Base-by-base conservation (phyloP, 2,888 invertebrate genomes). In the Xiphydria camelus region DNA sequence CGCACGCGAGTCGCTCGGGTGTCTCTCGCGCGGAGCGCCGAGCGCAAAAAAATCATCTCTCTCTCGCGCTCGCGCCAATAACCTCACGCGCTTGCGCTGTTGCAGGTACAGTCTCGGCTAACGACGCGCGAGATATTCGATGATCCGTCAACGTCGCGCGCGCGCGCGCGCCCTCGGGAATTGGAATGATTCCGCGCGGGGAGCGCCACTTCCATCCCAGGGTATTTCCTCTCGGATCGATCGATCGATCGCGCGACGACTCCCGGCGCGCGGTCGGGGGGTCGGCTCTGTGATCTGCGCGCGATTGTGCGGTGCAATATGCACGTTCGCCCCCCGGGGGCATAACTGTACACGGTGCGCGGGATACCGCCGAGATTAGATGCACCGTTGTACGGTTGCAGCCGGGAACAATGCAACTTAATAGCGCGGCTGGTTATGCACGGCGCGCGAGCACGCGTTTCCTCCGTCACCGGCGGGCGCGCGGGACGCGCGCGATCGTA, bases 261-360 rank as follows among this genome's bases (percentile, higher is more conserved):
- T 63, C 62, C 55, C 47, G 55, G 51, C 41, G 31, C 25, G 49
- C 53, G 53, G n/a, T 23, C 6, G 49, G 45, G 51, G 62, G 66
- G 68, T 66, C 61, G 62, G 66, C 64, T 64, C 59, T 61, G 53
- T 65, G 65, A 68, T 67, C 64, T 61, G 64, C 63, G 60, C 60
- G 41, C 38, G 45, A 41, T 37, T 51, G 32, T 41, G 43, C 49
- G 45, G 38, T 41, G 26, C 26, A 26, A 10, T 26, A 7, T 26
- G 26, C 14, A n/a, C n/a, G n/a, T n/a, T n/a, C n/a, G 25, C 32
- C 63, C 62, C 64, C 57, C 57, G 56, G 49, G 64, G 63, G 61
- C 57, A 69, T 70, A 70, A 70, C 70, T 69, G 70, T 70, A 69
- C 62, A 17, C 14, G 10, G n/a, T 15, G 15, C 49, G 50, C 45